Evolutionary conservation across 2,888 invertebrate species (phyloP).

Genomic region (Zele albiditarsus): DNA sequence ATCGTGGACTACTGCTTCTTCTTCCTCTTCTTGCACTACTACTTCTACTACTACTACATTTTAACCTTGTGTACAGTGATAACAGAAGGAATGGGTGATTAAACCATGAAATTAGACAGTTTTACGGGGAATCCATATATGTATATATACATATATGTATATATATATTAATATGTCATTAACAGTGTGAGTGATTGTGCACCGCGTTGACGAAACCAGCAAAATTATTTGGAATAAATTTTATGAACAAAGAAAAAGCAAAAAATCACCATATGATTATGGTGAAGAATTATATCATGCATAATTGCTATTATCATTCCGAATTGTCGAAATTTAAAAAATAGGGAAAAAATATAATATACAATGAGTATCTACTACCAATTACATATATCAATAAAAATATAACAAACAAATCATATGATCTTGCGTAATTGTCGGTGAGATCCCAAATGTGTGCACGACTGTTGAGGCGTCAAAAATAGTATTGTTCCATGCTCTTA

Average conservation of each 20-base stretch:
- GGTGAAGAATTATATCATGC: background rate
- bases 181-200: slow-evolving; percentile 7
- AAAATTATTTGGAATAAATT: background rate
- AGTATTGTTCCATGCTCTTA: slow-evolving; percentile 68
- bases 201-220: background rate
- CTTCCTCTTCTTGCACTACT: background rate
- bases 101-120: background rate
- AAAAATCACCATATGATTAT: background rate
- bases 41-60: background rate
- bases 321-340: background rate
- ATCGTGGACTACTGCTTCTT: slow-evolving; percentile 40
- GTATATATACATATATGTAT: no score
- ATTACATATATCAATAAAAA: background rate
- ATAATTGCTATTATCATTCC: background rate
- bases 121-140: background rate
- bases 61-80: slow-evolving; percentile 10
- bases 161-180: background rate
- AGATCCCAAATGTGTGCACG: slow-evolving; percentile 48
- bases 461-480: slow-evolving; percentile 66
- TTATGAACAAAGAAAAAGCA: background rate
- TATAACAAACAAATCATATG: background rate
- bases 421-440: slow-evolving; percentile 45
- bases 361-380: background rate
- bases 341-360: background rate
- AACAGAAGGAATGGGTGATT: background rate